Evolutionary conservation across 2,113 vertebrate species (phyloP), one percentile per base, ranked within the genome.

Genomic region (Morone chrysops): DNA sequence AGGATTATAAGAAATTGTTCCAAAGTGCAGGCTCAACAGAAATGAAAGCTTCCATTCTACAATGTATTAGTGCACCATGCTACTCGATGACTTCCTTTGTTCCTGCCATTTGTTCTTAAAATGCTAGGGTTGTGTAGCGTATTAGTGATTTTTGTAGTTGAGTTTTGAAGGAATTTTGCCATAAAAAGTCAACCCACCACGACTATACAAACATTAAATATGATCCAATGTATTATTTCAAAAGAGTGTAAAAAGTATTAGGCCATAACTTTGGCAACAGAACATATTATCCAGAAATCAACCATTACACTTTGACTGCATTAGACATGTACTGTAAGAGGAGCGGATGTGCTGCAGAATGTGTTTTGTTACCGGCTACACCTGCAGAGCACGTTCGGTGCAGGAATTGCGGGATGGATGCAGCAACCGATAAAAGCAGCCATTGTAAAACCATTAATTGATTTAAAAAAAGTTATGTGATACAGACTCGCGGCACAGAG

Each of bases 1-100:
- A 76, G 63, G 76, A 84, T 75, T 84, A 65, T 47, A 38, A 12
- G 68, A n/a, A 0, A 70, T 67, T 78, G 66, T 83, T 78, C 57
- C 47, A 81, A 83, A 82, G 43, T 72, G 18, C 78, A 79, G 14
- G 12, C n/a, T 75, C 61, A 47, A 51, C 43, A 40, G n/a, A 70
- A 61, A 56, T 18, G 72, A 59, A 77, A 69, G 51, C 63, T 81
- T 62, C 1, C 50, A 17, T 57, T 69, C 22, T 57, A 47, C 20
- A 59, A 57, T 13, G 61, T 41, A 59, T 67, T 25, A 41, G 51
- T 50, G 41, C 9, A 40, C 60, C 22, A 16, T 38, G 25, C 40
- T 41, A 22, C 10, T 45, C 1, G 2, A 67, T 41, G 13, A 78
- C 2, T 16, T 16, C 12, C 31, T 50, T 48, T 47, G 17, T 14